A percentile compares a stretch with the other conserved stretches of the same genome.
Conservation (phyloP, 2,797 vertebrate genomes). For the Meriones psammophilus region DNA sequence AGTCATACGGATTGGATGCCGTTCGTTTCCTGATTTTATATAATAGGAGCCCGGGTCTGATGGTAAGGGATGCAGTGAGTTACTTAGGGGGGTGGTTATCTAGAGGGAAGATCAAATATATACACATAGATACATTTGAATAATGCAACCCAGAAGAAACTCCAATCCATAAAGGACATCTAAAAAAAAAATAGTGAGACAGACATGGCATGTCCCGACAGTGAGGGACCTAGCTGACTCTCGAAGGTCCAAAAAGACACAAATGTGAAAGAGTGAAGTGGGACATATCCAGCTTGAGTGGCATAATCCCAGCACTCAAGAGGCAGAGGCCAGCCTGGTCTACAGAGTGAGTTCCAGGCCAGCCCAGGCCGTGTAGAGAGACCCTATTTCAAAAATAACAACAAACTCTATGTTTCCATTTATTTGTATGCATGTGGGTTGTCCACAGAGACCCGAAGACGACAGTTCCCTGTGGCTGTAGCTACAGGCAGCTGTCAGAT, state of each 20-base stretch:
- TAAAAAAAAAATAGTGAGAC: neutral
- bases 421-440: neutral
- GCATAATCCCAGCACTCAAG: neutral
- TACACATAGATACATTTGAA: neutral
- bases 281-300: neutral
- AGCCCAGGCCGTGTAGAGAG: neutral
- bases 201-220: neutral
- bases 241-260: neutral
- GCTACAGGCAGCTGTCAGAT: neutral
- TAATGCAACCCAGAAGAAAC: slow-evolving; percentile 18
- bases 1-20: neutral
- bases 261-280: neutral
- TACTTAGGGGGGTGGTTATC: neutral
- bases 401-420: neutral
- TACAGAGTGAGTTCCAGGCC: neutral
- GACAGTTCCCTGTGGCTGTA: neutral
- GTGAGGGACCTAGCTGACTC: neutral
- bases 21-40: neutral
- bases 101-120: neutral
- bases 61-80: neutral
- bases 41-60: slow-evolving; percentile 10
- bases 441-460: neutral
- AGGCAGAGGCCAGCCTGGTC: neutral
- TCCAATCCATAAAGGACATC: neutral
- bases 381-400: neutral